Evolutionary conservation across 2,113 vertebrate genomes (phyloP), one percentile per base, ranked within the genome.

Genomic region (Cromileptes altivelis): DNA sequence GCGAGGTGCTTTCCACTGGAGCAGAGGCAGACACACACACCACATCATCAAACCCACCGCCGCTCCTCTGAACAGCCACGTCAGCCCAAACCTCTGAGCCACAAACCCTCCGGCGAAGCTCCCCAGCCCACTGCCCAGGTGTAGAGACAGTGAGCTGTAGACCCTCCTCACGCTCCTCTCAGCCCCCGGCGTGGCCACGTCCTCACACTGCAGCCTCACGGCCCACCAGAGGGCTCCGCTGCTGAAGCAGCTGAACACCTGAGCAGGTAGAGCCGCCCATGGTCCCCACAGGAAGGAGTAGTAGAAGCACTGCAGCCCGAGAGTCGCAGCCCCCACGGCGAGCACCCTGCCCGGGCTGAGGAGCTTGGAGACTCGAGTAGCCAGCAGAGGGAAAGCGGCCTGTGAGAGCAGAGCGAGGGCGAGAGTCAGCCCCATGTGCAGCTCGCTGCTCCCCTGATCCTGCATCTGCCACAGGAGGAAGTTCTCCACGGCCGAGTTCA

Each of bases 391-490:
- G 10, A 97, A 95, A 40, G 90, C 3, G 5, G 95, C 75, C 75
- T 97, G 96, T 0, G 95, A 95, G 23, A 98, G 78, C 6, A 95
- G 90, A 17, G 93, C 91, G 5, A 96, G 9, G 0, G 96, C 84
- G 0, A 97, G 90, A 0, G 93, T 91, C 30, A 95, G 57, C 1
- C 96, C 98, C 97, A 98, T 96, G 88, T 95, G 96, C 52, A 97
- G 91, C 89, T 97, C 96, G 0, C 70, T 79, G 82, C 97, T 93
- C 52, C 95, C 95, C 0, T 70, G 88, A 76, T 98, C 97, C 88
- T 97, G 80, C 97, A 98, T 97, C 91, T 96, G 95, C 98, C 97
- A 98, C 71, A 97, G 94, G 1, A 98, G 95, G 64, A 98, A 98
- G 93, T 97, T 95, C 14, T 96, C 95, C 33, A 94, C 89, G 0